Conservation (phyloP, 1,140 invertebrate genomes). For the Papilio dardanus region DNA sequence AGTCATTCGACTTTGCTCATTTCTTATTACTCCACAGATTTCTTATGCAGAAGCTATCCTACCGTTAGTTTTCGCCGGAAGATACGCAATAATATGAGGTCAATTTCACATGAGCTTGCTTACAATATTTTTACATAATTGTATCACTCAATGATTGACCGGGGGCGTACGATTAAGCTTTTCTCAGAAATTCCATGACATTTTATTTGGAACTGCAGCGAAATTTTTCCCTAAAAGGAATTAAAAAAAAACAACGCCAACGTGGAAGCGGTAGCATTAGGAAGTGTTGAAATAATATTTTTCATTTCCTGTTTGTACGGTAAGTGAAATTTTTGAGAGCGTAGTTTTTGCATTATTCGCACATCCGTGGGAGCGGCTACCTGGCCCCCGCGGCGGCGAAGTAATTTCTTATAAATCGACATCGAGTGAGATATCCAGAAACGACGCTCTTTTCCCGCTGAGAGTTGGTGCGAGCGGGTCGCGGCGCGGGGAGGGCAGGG, state of each 20-base stretch:
- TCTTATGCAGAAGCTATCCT: conserved; percentile 49
- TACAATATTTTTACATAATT: conserved; percentile 73
- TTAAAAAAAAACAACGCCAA: conserved; percentile 46
- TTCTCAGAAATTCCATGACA: conserved; percentile 46
- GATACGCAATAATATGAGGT: conserved; percentile 67
- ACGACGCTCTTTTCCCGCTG: conserved; percentile 63
- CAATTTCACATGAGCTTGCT: conserved; percentile 66
- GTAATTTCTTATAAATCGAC: conserved; percentile 80
- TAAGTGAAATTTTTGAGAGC: conserved; percentile 66
- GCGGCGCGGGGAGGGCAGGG: conserved; percentile 45
- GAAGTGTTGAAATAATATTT: conserved; percentile 76
- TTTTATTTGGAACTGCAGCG: conserved; percentile 50
- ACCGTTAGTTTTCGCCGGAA: conserved; percentile 61
- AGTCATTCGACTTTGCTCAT: conserved; percentile 36
- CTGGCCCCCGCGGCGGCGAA: conserved; percentile 72
- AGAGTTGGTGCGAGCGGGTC: conserved; percentile 46
- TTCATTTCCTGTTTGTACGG: conserved; percentile 77
- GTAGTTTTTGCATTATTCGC: conserved; percentile 73
- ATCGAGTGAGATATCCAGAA: conserved; percentile 76
- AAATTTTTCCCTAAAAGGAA: conserved; percentile 54
- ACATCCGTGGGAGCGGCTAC: conserved; percentile 77
- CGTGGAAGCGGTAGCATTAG: conserved; percentile 51
- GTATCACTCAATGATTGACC: conserved; percentile 61
- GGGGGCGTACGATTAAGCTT: conserved; percentile 52
- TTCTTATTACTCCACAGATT: conserved; percentile 46